Conservation (phyloP, 2,797 vertebrate genomes). For the Enteromius treurensis region DNA sequence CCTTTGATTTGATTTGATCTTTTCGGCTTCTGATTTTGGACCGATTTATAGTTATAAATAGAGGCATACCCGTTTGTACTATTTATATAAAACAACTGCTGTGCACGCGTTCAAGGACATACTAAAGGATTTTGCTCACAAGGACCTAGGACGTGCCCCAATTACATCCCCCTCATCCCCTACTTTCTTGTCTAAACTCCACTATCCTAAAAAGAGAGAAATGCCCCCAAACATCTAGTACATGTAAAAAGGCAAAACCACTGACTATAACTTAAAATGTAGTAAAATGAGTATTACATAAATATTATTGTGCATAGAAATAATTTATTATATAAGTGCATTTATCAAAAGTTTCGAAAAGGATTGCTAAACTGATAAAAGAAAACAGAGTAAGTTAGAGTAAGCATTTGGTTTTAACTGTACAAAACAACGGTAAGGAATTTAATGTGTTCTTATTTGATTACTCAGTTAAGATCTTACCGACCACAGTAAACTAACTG, state of each 20-base stretch:
- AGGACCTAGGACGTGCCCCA: not conserved
- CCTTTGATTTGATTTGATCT: not conserved
- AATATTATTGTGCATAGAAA: not conserved
- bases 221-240: not conserved
- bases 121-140: not conserved
- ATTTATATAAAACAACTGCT: not conserved
- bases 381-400: not conserved
- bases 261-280: not conserved
- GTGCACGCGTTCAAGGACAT: not conserved
- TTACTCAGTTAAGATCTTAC: not conserved
- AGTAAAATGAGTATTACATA: not conserved
- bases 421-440: not conserved
- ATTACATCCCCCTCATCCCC: not conserved
- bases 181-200: not conserved
- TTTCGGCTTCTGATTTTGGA: not conserved
- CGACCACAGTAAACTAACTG: slow-evolving; percentile 1
- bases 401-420: not conserved
- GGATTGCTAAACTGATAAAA: not conserved
- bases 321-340: not conserved
- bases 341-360: not conserved
- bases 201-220: not conserved
- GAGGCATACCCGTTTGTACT: not conserved
- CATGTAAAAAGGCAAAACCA: not conserved
- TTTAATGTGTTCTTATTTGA: not conserved
- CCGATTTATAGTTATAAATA: not conserved